Evolutionary conservation across 2,797 vertebrate species (phyloP), one percentile per base, ranked within the genome.

Genomic region (Psittacula echo): DNA sequence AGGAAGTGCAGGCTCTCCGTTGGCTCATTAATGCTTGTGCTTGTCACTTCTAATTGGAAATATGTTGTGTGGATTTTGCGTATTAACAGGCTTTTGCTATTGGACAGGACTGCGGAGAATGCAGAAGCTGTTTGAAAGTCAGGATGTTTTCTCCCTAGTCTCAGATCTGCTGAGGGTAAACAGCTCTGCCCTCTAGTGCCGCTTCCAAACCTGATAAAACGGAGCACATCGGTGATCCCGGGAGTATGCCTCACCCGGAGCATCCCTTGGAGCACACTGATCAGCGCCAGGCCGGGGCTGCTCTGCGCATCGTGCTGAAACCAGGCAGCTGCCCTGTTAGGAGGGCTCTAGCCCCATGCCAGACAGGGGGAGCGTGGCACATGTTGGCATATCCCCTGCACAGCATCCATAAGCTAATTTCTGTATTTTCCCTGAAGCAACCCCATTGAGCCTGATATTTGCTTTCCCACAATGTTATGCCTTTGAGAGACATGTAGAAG

Each of bases 181-280:
- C 85, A 83, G 85, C 85, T 94, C 95, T 95, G 94, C 95, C 95
- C 93, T 94, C 95, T 96, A 93, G 93, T 88, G 95, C 65, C 15
- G 14, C 30, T 92, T 58, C 53, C 68, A 68, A 44, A 61, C 67
- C 75, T 44, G 82, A 62, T 61, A 44, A 42, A 80, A 51, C 44
- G 5, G 1, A 58, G 2, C 20, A 2, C 4, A 2, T 17, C 6
- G 0, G 6, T 13, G 64, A 70, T 60, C 7, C 85, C 27, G 68
- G 39, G 42, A 65, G 14, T 10, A 1, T 4, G 26, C 32, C 37
- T 81, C 22, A 9, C 29, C 13, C 41, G 7, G 45, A 51, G 41
- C 89, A 85, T 73, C 78, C 60, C 61, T 70, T 39, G 47, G 50
- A 79, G 51, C 67, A 9, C 4, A 0, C n/a, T 19, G 64, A 21